Base-by-base conservation (phyloP, 2,888 invertebrate species). In the Chrysolina oricalcia region DNA sequence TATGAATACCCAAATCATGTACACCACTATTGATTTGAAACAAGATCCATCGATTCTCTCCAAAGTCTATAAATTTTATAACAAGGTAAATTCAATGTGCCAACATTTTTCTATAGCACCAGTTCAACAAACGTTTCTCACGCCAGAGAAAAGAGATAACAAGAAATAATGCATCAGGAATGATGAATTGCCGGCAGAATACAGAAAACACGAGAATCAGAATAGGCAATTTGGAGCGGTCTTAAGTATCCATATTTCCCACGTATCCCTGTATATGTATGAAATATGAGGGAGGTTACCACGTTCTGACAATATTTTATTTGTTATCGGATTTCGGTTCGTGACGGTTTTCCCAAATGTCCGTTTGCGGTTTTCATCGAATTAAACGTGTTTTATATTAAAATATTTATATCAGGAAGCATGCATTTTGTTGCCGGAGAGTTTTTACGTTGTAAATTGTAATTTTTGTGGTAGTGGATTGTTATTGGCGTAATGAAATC, bases 271-370 rank as follows among this genome's bases (percentile, higher is more conserved):
- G 86, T 86, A 86, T 85, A 87, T 87, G 85, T 85, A 86, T 88
- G 88, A 88, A 86, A 88, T 88, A 88, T 88, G 86, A 85, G 81
- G 81, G 83, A 83, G 87, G 86, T 86, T 86, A 84, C 87, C 88
- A 88, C 88, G 88, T 88, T 79, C 87, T 82, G 83, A 86, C 88
- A 85, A 88, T 88, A 88, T 88, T 88, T 88, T 88, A 88, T 88
- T 88, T 88, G 88, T 88, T 88, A 88, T 88, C 88, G 87, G 87
- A 87, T 86, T 86, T 83, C 82, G 85, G 88, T 87, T 86, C 88
- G 88, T 88, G 88, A 88, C 85, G 86, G 81, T 87, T 87, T 87
- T 88, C 86, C 87, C 86, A 86, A 88, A 87, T 86, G 85, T 85
- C 84, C 85, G 86, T 86, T 86, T 87, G 87, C 80, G 87, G 86